phyloP scores from a whole-genome alignment of 2,113 vertebrate species.

The Xenopus tropicalis region DNA sequence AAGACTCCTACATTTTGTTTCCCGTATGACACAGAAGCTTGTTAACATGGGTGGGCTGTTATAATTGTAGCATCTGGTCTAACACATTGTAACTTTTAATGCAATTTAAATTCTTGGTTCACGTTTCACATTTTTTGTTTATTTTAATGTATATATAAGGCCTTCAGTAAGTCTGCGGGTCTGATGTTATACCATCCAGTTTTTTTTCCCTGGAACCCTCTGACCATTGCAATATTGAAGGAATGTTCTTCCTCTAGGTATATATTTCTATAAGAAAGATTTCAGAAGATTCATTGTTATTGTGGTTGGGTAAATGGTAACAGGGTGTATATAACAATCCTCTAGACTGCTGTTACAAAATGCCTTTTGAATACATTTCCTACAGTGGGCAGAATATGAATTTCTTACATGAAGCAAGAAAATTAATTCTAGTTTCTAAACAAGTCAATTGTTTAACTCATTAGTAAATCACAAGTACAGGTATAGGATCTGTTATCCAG shows the following conservation, averaged over 20 bases:
- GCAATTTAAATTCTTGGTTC: conserved; percentile 2
- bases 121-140: background rate
- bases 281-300: background rate
- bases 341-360: background rate
- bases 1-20: background rate
- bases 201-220: background rate
- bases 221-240: background rate
- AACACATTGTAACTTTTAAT: conserved; percentile 6
- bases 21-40: background rate
- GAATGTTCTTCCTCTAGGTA: background rate
- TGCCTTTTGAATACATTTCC: background rate
- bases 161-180: background rate
- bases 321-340: background rate
- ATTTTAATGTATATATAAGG: conserved; percentile 1
- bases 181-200: background rate
- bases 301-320: background rate
- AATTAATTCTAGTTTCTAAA: no score
- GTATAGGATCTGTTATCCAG: no score
- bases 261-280: background rate
- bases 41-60: conserved; percentile 3
- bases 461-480: no score
- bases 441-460: no score
- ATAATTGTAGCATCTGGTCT: background rate
- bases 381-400: background rate
- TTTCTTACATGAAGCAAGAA: background rate